Evolutionary conservation across 1,140 invertebrate species (phyloP).

Genomic region (Macrobrachium nipponense): DNA sequence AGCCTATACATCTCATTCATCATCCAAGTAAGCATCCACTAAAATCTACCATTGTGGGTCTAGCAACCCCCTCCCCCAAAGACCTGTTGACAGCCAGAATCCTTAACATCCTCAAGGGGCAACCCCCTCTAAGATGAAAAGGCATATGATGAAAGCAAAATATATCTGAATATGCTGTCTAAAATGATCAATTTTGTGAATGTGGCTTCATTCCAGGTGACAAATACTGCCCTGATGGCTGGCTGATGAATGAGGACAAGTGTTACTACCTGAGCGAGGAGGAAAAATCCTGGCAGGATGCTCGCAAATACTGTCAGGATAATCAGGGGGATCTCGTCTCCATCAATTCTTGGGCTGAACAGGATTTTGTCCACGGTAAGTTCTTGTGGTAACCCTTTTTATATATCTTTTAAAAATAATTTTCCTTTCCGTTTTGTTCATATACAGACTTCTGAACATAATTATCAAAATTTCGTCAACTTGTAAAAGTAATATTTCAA

Average conservation of each 20-base stretch:
- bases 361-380: slow-evolving; percentile 40
- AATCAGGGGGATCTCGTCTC: slow-evolving; percentile 33
- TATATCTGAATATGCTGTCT: background rate
- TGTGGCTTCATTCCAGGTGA: slow-evolving; percentile 1
- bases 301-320: background rate
- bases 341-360: slow-evolving; percentile 41
- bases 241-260: slow-evolving; percentile 13
- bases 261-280: slow-evolving; percentile 33
- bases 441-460: too few relatives aligned
- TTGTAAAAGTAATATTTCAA: too few relatives aligned
- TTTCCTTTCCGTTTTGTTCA: background rate
- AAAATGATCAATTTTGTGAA: background rate
- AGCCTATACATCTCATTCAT: background rate
- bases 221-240: slow-evolving; percentile 49
- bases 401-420: background rate
- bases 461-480: too few relatives aligned
- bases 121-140: too few relatives aligned
- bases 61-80: background rate
- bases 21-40: slow-evolving; percentile 10
- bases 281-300: slow-evolving; percentile 40
- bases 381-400: background rate
- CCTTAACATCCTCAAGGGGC: background rate
- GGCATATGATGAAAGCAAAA: background rate
- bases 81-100: background rate
- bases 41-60: background rate